Percentiles rank a stretch among this genome's conserved stretches.
phyloP scores from a whole-genome alignment of 2,888 invertebrate species.

The Trachelus stipa region DNA sequence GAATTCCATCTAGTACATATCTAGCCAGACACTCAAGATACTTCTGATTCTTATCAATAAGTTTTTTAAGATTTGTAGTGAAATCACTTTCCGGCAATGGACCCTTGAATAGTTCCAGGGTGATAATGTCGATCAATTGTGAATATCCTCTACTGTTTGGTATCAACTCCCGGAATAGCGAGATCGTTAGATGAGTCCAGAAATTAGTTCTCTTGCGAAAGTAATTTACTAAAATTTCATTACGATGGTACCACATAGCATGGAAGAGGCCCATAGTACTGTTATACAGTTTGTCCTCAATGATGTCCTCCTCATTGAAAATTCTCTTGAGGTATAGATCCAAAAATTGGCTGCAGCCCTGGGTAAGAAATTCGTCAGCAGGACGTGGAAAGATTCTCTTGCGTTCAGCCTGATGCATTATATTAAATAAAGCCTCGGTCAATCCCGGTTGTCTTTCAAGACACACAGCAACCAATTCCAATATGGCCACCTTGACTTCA shows the following conservation, averaged over 20 bases:
- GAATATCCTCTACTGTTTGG: slow-evolving; percentile 57
- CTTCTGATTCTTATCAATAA: slow-evolving; percentile 52
- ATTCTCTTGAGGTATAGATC: slow-evolving; percentile 58
- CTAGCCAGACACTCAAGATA: slow-evolving; percentile 53
- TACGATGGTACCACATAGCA: slow-evolving; percentile 65
- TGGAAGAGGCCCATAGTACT: slow-evolving; percentile 62
- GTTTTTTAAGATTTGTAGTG: slow-evolving; percentile 51
- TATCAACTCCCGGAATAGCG: slow-evolving; percentile 56
- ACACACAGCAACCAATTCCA: slow-evolving; percentile 66
- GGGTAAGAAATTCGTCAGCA: slow-evolving; percentile 60
- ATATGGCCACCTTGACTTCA: slow-evolving; percentile 66
- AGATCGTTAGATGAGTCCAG: slow-evolving; percentile 62
- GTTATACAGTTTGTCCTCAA: slow-evolving; percentile 59
- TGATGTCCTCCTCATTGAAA: slow-evolving; percentile 56
- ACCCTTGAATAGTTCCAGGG: slow-evolving; percentile 62
- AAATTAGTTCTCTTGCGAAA: slow-evolving; percentile 61
- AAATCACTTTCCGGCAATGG: slow-evolving; percentile 56
- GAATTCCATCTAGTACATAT: slow-evolving; percentile 49
- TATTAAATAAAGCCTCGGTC: slow-evolving; percentile 64
- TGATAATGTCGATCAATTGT: slow-evolving; percentile 60
- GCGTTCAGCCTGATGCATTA: slow-evolving; percentile 62
- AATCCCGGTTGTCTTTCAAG: slow-evolving; percentile 66
- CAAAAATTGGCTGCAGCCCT: slow-evolving; percentile 62
- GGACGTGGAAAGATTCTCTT: slow-evolving; percentile 61
- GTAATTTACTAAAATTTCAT: slow-evolving; percentile 63